A percentile compares a stretch with the other conserved stretches of the same genome.
phyloP scores from a whole-genome alignment of 1,140 invertebrate species.

The Sitophilus oryzae region DNA sequence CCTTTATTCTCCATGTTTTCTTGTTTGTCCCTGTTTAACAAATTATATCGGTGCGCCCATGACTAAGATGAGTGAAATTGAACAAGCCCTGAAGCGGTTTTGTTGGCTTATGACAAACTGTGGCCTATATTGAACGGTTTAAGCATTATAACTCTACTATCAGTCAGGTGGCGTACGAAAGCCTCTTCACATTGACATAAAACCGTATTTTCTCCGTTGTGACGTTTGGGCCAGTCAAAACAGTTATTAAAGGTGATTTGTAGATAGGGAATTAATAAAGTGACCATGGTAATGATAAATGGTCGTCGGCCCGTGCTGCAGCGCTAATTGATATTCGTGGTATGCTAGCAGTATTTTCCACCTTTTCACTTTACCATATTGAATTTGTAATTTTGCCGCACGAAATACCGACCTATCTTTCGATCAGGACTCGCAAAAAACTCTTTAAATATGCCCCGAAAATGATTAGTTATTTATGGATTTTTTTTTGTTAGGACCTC shows the following conservation, averaged over 20 bases:
- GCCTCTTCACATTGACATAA: conserved; percentile 1
- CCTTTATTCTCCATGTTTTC: too few relatives aligned
- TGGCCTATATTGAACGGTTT: neutral
- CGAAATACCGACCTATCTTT: too few relatives aligned
- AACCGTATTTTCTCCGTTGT: conserved; percentile 2
- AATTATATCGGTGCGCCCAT: neutral
- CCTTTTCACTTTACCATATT: neutral
- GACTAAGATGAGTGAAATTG: neutral
- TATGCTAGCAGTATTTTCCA: neutral
- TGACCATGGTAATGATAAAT: conserved; percentile 11
- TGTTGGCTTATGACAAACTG: neutral
- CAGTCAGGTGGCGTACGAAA: conserved; percentile 6
- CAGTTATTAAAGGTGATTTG: conserved; percentile 15
- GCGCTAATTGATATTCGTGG: neutral
- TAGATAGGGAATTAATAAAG: conserved; percentile 17
- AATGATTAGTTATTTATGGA: too few relatives aligned
- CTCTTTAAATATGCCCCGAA: too few relatives aligned
- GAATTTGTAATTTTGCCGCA: neutral
- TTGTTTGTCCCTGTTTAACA: too few relatives aligned
- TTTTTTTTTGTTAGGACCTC: too few relatives aligned
- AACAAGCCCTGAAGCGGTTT: neutral
- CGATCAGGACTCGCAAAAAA: too few relatives aligned
- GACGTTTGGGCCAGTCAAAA: conserved; percentile 8
- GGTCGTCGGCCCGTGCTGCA: neutral
- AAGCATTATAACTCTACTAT: neutral